Evolutionary conservation across 1,140 invertebrate genomes (phyloP).

Genomic region (Orussus abietinus): DNA sequence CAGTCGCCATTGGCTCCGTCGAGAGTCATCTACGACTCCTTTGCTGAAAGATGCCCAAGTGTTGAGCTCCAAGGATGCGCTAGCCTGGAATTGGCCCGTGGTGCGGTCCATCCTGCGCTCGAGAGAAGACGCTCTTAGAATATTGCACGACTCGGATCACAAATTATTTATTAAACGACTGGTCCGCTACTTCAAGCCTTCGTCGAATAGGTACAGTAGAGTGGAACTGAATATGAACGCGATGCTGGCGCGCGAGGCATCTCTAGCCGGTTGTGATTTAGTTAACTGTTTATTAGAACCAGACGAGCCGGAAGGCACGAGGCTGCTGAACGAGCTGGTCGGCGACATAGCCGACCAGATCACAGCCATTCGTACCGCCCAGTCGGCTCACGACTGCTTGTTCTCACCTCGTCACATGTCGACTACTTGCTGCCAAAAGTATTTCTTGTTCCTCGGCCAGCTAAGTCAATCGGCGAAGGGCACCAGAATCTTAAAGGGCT

Average conservation of each 20-base stretch:
- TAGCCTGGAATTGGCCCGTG: slow-evolving; percentile 65
- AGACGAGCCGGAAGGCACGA: slow-evolving; percentile 56
- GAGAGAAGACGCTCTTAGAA: slow-evolving; percentile 36
- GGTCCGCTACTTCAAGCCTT: slow-evolving; percentile 83
- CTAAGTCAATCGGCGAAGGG: slow-evolving; percentile 74
- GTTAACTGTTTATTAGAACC: slow-evolving; percentile 69
- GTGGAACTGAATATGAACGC: slow-evolving; percentile 65
- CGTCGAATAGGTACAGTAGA: slow-evolving; percentile 74
- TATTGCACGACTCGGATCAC: slow-evolving; percentile 64
- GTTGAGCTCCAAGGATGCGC: slow-evolving; percentile 54
- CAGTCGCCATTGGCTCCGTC: slow-evolving; percentile 39
- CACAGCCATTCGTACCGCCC: slow-evolving; percentile 65
- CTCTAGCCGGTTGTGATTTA: slow-evolving; percentile 70
- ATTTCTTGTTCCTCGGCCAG: slow-evolving; percentile 89
- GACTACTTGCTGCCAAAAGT: slow-evolving; percentile 86
- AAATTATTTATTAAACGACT: slow-evolving; percentile 77
- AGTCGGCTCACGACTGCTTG: slow-evolving; percentile 79
- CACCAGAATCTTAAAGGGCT: slow-evolving; percentile 68
- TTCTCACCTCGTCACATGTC: slow-evolving; percentile 85
- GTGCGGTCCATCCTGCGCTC: slow-evolving; percentile 56
- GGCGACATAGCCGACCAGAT: slow-evolving; percentile 76
- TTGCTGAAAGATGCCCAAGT: slow-evolving; percentile 61
- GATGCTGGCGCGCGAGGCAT: slow-evolving; percentile 58
- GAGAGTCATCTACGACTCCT: slow-evolving; percentile 42
- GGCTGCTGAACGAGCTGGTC: slow-evolving; percentile 73